Conservation (phyloP, 2,113 vertebrate species). For the human region DNA sequence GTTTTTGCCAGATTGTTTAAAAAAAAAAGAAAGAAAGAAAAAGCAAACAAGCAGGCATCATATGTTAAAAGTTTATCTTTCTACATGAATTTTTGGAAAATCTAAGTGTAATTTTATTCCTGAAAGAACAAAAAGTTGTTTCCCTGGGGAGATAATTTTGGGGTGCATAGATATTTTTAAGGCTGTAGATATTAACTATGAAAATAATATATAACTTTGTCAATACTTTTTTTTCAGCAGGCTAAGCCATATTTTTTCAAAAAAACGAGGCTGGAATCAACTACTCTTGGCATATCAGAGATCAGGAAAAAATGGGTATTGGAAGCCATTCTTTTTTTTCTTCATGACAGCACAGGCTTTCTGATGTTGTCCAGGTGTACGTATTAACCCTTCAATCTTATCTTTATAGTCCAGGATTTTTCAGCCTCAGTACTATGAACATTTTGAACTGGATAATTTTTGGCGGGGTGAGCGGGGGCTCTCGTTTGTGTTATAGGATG, state of each 20-base stretch:
- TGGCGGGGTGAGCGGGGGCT: too few relatives aligned
- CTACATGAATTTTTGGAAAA: slow-evolving; percentile 36
- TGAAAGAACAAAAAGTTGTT: slow-evolving; percentile 44
- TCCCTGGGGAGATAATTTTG: background rate
- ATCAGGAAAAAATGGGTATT: background rate
- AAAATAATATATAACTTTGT: slow-evolving; percentile 24
- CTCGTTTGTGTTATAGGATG: background rate
- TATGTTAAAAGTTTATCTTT: slow-evolving; percentile 44
- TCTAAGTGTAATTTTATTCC: background rate
- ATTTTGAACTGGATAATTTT: background rate
- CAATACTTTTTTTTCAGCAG: background rate
- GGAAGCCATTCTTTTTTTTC: background rate
- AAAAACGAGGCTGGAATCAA: background rate
- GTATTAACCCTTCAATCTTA: background rate
- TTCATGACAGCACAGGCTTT: background rate
- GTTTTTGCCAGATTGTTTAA: slow-evolving; percentile 42
- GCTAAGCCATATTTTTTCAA: background rate
- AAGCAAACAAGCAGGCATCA: background rate
- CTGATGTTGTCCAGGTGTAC: background rate
- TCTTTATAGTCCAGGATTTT: background rate
- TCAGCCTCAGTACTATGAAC: background rate
- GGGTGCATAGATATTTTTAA: background rate
- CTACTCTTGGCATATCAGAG: background rate
- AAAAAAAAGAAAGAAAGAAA: background rate
- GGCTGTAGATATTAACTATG: background rate